Percentiles rank a stretch among this genome's conserved stretches.
These are phyloP conservation scores for Melanostoma mellinum DNA, from an alignment of 2,888 invertebrate species.

Conservation along the genomic window DNA sequence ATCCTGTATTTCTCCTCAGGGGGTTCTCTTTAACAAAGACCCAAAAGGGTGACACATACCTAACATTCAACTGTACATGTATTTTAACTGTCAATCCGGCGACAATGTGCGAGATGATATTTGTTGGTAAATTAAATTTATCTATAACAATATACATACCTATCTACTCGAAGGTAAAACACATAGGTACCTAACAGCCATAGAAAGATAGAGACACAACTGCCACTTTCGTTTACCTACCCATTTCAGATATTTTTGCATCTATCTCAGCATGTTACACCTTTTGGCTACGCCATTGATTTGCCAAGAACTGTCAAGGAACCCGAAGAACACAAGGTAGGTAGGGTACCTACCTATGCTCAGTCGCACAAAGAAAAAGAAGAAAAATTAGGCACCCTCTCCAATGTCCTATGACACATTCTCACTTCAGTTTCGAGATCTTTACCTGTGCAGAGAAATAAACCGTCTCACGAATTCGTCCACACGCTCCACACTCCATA, in stretches of 20 bases:
- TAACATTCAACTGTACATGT: not conserved
- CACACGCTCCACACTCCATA: slow-evolving; percentile 18
- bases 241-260: slow-evolving; percentile 42
- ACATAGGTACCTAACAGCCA: slow-evolving; percentile 40
- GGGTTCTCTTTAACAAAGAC: too few species aligned
- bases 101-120: slow-evolving; percentile 13
- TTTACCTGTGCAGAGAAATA: slow-evolving; percentile 50
- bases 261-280: slow-evolving; percentile 10
- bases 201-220: slow-evolving; percentile 54
- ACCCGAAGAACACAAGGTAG: slow-evolving; percentile 22
- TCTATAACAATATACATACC: slow-evolving; percentile 15
- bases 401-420: slow-evolving; percentile 59
- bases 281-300: too few species aligned
- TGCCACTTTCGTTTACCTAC: slow-evolving; percentile 39
- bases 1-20: too few species aligned
- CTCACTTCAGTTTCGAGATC: slow-evolving; percentile 29
- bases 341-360: too few species aligned
- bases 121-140: not conserved
- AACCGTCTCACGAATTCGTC: slow-evolving; percentile 41
- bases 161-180: slow-evolving; percentile 11
- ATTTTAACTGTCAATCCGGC: slow-evolving; percentile 10
- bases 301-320: slow-evolving; percentile 59
- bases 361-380: slow-evolving; percentile 4
- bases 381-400: slow-evolving; percentile 48
- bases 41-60: not conserved